Conservation (phyloP, 2,797 vertebrate genomes). For the Rhodeus uyekii region DNA sequence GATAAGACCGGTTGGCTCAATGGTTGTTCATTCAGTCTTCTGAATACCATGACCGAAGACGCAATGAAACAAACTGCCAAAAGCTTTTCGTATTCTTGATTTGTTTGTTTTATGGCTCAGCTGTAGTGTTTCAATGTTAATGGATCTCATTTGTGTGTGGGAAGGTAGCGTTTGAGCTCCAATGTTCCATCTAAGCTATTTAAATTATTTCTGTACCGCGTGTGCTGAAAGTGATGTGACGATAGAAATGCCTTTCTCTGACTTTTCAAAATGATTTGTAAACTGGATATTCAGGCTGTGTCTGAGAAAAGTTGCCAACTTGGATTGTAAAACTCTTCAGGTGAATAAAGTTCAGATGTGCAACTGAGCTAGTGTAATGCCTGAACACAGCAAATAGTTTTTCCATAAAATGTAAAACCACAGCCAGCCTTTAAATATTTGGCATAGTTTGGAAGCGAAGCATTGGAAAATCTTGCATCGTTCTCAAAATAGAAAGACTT, state of each 20-base stretch:
- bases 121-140: neutral
- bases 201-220: neutral
- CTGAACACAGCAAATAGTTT: neutral
- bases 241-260: neutral
- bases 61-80: neutral
- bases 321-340: neutral
- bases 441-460: neutral
- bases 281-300: constrained; percentile 32
- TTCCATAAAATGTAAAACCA: neutral
- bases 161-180: neutral
- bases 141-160: neutral
- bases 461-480: constrained; percentile 1
- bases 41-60: neutral
- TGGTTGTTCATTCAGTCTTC: neutral
- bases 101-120: neutral
- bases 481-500: neutral
- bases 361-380: neutral
- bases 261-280: neutral
- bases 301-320: neutral
- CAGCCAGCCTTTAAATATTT: neutral
- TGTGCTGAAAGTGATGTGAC: neutral
- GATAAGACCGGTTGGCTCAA: neutral
- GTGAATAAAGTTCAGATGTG: neutral
- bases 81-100: neutral
- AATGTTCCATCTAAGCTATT: neutral